Conservation (phyloP, 2,888 invertebrate species). For the Brachynemurus nebulosus region DNA sequence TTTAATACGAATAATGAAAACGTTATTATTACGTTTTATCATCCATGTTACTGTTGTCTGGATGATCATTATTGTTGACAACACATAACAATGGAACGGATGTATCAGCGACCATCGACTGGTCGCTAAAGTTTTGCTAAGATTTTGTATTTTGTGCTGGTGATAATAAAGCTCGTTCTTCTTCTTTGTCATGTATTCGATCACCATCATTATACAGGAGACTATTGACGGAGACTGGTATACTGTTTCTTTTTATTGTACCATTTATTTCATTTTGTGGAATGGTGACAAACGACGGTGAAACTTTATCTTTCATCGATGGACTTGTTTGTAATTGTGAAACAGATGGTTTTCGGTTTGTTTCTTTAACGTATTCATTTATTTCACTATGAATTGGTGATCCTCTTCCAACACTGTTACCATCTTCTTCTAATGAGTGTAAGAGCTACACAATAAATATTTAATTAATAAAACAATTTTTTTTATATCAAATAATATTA, state of each 20-base stretch:
- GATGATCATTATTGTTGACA: no score
- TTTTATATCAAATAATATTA: no score
- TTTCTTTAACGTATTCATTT: not conserved
- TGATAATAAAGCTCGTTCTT: not conserved
- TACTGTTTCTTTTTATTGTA: not conserved
- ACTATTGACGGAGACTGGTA: not conserved
- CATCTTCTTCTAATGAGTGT: slow-evolving; percentile 66
- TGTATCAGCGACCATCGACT: no score
- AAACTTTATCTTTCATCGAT: not conserved
- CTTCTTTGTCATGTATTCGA: not conserved
- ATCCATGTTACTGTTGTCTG: no score
- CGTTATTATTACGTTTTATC: no score
- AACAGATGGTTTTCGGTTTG: not conserved
- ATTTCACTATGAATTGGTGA: slow-evolving; percentile 21
- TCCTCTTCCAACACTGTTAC: slow-evolving; percentile 36
- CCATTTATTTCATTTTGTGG: not conserved
- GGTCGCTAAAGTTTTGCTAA: no score
- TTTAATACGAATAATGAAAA: no score
- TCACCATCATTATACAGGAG: not conserved
- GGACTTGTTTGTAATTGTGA: not conserved
- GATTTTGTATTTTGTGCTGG: not conserved
- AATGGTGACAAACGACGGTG: not conserved
- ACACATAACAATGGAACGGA: no score
- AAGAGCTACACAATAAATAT: slow-evolving; percentile 52
- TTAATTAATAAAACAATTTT: no score